Conservation (phyloP, 1,140 invertebrate species). For the Anthonomus grandis region DNA sequence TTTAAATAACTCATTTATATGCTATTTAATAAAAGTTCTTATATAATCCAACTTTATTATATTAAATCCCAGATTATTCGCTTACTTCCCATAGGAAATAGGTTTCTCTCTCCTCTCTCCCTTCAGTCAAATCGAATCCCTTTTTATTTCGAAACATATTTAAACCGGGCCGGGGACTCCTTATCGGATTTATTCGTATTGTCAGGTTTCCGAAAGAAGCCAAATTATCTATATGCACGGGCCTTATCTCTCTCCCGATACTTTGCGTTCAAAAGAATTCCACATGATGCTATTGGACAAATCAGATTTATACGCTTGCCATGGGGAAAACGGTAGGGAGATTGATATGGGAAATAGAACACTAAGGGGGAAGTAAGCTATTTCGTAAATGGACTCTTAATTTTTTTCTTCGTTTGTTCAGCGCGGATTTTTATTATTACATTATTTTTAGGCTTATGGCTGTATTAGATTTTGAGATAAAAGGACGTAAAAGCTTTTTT, state of each 20-base stretch:
- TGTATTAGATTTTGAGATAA: too few species aligned
- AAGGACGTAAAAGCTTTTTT: too few species aligned
- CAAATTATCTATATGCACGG: conserved; percentile 27
- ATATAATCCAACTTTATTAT: too few species aligned
- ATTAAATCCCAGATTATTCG: conserved; percentile 9
- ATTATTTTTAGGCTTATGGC: too few species aligned
- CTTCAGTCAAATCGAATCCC: conserved; percentile 12
- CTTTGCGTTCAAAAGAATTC: conserved; percentile 20
- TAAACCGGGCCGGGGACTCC: conserved; percentile 5
- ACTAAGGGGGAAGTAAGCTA: too few species aligned
- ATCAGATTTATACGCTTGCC: conserved; percentile 23
- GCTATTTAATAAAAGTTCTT: too few species aligned
- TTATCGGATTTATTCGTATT: conserved; percentile 24
- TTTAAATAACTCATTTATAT: too few species aligned
- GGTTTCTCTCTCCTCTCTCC: too few species aligned
- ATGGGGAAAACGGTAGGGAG: conserved; percentile 14
- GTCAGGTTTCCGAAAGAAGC: conserved; percentile 23
- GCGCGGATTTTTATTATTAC: too few species aligned
- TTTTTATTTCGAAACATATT: conserved; percentile 23
- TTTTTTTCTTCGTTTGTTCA: too few species aligned
- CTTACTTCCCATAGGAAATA: background rate
- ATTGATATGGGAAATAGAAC: conserved; percentile 17
- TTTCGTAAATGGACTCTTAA: too few species aligned
- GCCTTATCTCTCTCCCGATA: conserved; percentile 17
- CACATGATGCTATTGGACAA: conserved; percentile 26